These are phyloP conservation scores for Periophthalmodon schlosseri DNA, from an alignment of 2,113 vertebrate genomes.

Conservation along the genomic window DNA sequence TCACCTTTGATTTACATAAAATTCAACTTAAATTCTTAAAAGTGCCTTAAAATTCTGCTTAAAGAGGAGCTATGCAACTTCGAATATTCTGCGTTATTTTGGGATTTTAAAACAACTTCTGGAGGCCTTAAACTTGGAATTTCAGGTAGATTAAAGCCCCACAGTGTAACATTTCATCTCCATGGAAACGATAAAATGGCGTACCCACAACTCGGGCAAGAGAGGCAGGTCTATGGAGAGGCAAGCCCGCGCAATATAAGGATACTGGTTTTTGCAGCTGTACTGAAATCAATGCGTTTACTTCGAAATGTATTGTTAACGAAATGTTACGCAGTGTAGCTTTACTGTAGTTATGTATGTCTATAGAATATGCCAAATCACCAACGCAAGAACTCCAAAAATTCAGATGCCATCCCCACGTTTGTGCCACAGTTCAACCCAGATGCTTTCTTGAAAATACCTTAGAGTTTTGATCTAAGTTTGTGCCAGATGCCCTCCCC, in stretches of 20 bases:
- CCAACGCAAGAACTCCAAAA: not conserved
- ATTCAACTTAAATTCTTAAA: not conserved
- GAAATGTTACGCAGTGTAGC: not conserved
- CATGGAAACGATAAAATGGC: too few species aligned
- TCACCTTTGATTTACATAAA: constrained; percentile 12
- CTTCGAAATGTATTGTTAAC: not conserved
- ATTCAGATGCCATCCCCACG: too few species aligned
- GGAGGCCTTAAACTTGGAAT: not conserved
- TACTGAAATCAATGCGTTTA: too few species aligned
- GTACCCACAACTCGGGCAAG: too few species aligned
- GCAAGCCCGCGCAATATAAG: too few species aligned
- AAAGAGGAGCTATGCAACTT: not conserved
- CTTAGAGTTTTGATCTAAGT: too few species aligned
- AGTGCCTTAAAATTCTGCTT: not conserved
- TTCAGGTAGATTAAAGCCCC: not conserved
- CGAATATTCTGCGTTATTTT: not conserved
- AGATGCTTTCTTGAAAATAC: too few species aligned
- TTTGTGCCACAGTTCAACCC: too few species aligned
- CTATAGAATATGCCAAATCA: too few species aligned
- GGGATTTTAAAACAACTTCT: too few species aligned
- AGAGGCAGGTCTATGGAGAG: not conserved
- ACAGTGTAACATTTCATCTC: not conserved
- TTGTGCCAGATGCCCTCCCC: too few species aligned
- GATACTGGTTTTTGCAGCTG: too few species aligned
- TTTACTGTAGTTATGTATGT: not conserved